Conservation (phyloP, 2,888 invertebrate species). For the Pegoplata infirma region DNA sequence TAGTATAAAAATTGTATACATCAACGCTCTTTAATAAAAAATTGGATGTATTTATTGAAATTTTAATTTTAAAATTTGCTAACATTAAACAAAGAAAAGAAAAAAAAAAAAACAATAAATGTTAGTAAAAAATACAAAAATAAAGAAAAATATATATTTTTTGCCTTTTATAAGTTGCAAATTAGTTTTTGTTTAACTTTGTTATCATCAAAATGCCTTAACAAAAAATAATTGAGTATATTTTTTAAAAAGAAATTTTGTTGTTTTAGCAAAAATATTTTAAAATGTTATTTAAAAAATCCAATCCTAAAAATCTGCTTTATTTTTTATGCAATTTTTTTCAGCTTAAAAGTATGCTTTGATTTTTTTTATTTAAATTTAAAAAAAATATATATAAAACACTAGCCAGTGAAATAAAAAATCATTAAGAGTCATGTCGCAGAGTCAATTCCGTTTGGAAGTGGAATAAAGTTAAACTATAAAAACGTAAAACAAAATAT, state of each 20-base stretch:
- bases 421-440: too few relatives aligned
- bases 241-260: conserved; percentile 32
- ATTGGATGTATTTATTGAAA: conserved; percentile 37
- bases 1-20: conserved; percentile 50
- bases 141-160: conserved; percentile 27
- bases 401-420: too few relatives aligned
- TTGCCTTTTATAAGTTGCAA: conserved; percentile 59
- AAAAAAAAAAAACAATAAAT: conserved; percentile 34
- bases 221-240: conserved; percentile 18
- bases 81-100: conserved; percentile 2
- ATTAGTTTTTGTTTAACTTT: conserved; percentile 53
- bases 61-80: conserved; percentile 34
- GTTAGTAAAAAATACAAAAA: conserved; percentile 34
- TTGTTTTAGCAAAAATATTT: conserved; percentile 51
- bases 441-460: too few relatives aligned
- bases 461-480: too few relatives aligned
- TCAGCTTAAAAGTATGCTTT: conserved; percentile 43
- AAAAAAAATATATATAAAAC: background rate
- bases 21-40: conserved; percentile 13
- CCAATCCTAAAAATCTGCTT: conserved; percentile 47
- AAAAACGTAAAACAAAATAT: too few relatives aligned
- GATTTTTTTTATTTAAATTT: too few relatives aligned
- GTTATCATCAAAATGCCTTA: conserved; percentile 61
- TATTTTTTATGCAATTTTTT: conserved; percentile 32
- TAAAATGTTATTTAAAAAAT: conserved; percentile 34